Conservation (phyloP, 2,888 invertebrate species). For the Melinaea marsaeus region DNA sequence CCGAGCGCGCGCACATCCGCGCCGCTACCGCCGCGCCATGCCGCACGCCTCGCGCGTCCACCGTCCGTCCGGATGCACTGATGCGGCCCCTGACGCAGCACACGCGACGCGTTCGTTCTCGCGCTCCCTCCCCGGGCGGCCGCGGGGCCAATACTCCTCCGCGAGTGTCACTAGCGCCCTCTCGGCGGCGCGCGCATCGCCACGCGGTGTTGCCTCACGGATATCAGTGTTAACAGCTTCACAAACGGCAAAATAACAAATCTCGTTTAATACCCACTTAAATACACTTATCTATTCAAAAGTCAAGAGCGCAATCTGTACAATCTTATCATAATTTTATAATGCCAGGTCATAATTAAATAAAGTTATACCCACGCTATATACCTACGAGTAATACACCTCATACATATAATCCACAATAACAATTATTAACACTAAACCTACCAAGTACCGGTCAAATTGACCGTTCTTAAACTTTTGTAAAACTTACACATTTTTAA, state of each 20-base stretch:
- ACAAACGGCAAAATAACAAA: slow-evolving; percentile 15
- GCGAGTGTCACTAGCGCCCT: slow-evolving; percentile 37
- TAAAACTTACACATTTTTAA: too few relatives aligned
- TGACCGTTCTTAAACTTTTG: too few relatives aligned
- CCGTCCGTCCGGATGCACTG: slow-evolving; percentile 38
- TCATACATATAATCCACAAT: too few relatives aligned
- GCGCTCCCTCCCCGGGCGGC: slow-evolving; percentile 46
- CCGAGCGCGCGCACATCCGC: slow-evolving; percentile 88
- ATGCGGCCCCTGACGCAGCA: slow-evolving; percentile 52
- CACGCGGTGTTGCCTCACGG: slow-evolving; percentile 44
- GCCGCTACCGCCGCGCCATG: slow-evolving; percentile 84
- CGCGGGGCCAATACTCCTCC: slow-evolving; percentile 48
- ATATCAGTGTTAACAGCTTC: slow-evolving; percentile 30
- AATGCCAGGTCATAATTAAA: too few relatives aligned
- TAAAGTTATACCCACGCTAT: too few relatives aligned
- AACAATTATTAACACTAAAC: too few relatives aligned
- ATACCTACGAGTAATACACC: too few relatives aligned
- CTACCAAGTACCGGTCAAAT: too few relatives aligned
- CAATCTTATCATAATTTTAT: too few relatives aligned
- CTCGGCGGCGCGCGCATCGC: slow-evolving; percentile 39
- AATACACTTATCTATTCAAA: too few relatives aligned
- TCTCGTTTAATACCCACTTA: neutral
- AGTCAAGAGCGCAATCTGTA: too few relatives aligned
- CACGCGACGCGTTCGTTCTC: slow-evolving; percentile 32
- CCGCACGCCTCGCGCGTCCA: slow-evolving; percentile 77